Conservation (phyloP, 2,888 invertebrate genomes). For the Glyphotaelius pellucidus region DNA sequence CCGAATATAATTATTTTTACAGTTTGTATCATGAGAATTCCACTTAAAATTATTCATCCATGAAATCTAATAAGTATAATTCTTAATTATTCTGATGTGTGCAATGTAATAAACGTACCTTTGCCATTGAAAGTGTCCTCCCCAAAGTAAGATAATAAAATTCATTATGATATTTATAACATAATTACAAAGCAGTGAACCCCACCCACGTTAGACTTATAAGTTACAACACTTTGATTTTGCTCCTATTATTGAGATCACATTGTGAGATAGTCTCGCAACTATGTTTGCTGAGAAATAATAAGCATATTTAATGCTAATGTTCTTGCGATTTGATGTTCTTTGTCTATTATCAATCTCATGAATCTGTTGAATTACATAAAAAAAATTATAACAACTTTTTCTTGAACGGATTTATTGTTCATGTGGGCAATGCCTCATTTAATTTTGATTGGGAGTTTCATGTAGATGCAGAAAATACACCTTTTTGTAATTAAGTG, state of each 20-base stretch:
- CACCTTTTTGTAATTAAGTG: constrained; percentile 27
- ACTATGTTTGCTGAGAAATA: constrained; percentile 32
- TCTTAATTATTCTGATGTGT: neutral
- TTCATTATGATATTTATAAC: neutral
- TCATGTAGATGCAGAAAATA: constrained; percentile 15
- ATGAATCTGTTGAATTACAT: constrained; percentile 4
- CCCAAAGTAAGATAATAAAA: neutral
- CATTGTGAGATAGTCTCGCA: neutral
- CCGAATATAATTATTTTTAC: neutral
- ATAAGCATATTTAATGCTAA: constrained; percentile 36
- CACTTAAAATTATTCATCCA: neutral
- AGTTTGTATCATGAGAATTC: neutral
- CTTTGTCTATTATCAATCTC: constrained; percentile 26
- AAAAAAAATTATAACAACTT: neutral
- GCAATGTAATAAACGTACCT: neutral
- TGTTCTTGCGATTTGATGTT: constrained; percentile 18
- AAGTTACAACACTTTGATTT: neutral
- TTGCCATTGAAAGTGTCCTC: neutral
- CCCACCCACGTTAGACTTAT: neutral
- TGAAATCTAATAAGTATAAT: neutral
- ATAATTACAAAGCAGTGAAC: neutral
- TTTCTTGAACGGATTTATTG: constrained; percentile 11
- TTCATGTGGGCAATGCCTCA: constrained; percentile 39
- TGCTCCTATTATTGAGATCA: neutral
- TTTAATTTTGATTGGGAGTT: constrained; percentile 43